Percentiles rank a stretch among this genome's conserved stretches.
Conservation (phyloP, 2,113 vertebrate genomes). For the Aythya baeri region DNA sequence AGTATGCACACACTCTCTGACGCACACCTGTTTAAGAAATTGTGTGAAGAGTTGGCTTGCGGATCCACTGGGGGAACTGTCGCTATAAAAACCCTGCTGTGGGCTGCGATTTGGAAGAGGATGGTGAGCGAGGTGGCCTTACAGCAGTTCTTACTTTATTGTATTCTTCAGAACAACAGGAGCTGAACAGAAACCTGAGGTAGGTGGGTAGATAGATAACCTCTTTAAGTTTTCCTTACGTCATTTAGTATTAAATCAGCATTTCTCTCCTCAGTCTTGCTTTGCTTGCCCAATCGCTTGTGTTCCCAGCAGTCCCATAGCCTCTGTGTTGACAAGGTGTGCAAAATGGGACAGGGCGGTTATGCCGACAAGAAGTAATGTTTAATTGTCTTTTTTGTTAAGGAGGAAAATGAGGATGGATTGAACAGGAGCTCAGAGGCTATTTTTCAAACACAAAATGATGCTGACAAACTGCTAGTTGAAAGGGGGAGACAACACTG, state of each 20-base stretch:
- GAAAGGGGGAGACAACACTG: background rate
- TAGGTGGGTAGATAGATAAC: background rate
- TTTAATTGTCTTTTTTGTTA: background rate
- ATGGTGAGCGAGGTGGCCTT: background rate
- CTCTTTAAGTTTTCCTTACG: background rate
- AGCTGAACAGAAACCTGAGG: background rate
- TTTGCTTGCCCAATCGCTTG: background rate
- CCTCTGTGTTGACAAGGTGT: background rate
- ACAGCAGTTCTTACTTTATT: no score
- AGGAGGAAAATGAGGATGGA: background rate
- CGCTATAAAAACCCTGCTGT: background rate
- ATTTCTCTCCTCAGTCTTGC: background rate
- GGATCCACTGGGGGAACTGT: background rate
- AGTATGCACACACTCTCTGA: background rate
- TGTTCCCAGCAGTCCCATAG: rapidly evolving
- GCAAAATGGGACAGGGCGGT: rapidly evolving
- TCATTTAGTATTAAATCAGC: background rate
- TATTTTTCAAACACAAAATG: background rate
- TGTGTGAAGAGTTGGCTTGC: background rate
- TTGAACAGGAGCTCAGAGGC: background rate
- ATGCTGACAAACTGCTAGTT: background rate
- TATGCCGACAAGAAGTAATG: background rate
- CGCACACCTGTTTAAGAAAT: background rate
- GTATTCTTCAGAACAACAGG: background rate
- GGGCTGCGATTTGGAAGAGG: background rate